These are phyloP conservation scores for Nibea coibor DNA, from an alignment of 2,113 vertebrate genomes.

Conservation along the genomic window DNA sequence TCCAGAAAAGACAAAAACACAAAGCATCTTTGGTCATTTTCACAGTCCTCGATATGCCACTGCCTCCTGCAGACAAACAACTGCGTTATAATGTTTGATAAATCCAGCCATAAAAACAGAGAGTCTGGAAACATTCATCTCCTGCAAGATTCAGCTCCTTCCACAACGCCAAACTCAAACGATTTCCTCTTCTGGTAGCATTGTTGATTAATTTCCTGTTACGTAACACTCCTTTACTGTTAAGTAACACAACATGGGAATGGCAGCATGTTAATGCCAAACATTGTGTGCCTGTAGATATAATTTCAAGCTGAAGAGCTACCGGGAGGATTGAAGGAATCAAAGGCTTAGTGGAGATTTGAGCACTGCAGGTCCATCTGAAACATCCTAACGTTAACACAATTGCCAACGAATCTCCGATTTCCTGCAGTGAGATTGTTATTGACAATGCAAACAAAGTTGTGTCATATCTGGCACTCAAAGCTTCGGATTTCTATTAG, in stretches of 20 bases:
- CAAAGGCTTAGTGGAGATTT: constrained; percentile 78
- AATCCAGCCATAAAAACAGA: constrained; percentile 36
- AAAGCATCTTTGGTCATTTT: constrained; percentile 52
- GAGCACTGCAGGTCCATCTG: constrained; percentile 67
- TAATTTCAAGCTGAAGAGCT: constrained; percentile 72
- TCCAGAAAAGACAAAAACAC: constrained; percentile 42
- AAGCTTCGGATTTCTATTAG: constrained; percentile 33
- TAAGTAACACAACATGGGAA: constrained; percentile 59
- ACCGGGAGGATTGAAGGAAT: constrained; percentile 76
- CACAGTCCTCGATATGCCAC: constrained; percentile 8
- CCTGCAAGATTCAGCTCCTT: constrained; percentile 16
- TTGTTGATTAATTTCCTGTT: constrained; percentile 64
- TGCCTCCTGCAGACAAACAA: constrained; percentile 38
- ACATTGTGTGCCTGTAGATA: constrained; percentile 66
- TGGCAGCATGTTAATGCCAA: constrained; percentile 66
- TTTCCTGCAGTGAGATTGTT: constrained; percentile 57
- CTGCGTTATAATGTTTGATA: constrained; percentile 27
- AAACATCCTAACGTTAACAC: constrained; percentile 73
- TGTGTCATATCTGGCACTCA: constrained; percentile 8
- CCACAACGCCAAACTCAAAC: constrained; percentile 23
- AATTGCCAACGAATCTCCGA: constrained; percentile 61
- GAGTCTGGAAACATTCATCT: constrained; percentile 21
- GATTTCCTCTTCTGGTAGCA: constrained; percentile 33
- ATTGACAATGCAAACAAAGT: constrained; percentile 57
- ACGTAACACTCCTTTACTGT: constrained; percentile 65